phyloP scores from a whole-genome alignment of 2,113 vertebrate genomes.

The Elephantulus edwardii region DNA sequence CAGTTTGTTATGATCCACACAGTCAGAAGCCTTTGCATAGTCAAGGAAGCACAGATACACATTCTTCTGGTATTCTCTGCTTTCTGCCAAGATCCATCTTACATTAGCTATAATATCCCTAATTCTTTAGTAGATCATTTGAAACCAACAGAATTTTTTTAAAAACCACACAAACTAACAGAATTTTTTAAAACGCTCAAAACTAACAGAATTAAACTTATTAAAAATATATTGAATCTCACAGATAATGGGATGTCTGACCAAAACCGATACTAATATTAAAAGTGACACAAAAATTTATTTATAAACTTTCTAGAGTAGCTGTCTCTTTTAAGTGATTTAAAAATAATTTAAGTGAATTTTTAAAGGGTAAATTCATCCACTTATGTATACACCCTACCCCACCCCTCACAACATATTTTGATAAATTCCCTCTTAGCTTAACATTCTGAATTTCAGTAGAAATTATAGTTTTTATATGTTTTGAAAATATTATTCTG shows the following conservation, averaged over 20 bases:
- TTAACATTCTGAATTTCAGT: not conserved
- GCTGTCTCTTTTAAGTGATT: not conserved
- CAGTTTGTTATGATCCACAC: too few relatives aligned
- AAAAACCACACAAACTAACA: constrained; percentile 38
- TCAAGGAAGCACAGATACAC: too few relatives aligned
- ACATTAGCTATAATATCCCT: too few relatives aligned
- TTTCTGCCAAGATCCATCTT: too few relatives aligned
- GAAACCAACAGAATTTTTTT: constrained; percentile 47
- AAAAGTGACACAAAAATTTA: not conserved
- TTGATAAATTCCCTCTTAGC: constrained; percentile 17
- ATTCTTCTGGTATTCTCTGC: too few relatives aligned
- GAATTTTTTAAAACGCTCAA: too few relatives aligned
- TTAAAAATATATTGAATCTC: constrained; percentile 8
- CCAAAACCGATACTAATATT: not conserved
- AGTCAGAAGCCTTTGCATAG: too few relatives aligned
- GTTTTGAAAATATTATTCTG: not conserved
- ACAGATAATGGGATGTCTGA: not conserved
- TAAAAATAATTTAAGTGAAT: too few relatives aligned
- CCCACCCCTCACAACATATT: too few relatives aligned
- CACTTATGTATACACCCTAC: too few relatives aligned
- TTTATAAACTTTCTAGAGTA: not conserved
- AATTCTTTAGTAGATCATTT: constrained; percentile 33
- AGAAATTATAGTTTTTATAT: not conserved
- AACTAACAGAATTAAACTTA: constrained; percentile 41
- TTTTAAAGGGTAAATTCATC: too few relatives aligned